These are phyloP conservation scores for Leptopilina clavipes DNA, from an alignment of 1,140 invertebrate genomes.

Conservation along the genomic window DNA sequence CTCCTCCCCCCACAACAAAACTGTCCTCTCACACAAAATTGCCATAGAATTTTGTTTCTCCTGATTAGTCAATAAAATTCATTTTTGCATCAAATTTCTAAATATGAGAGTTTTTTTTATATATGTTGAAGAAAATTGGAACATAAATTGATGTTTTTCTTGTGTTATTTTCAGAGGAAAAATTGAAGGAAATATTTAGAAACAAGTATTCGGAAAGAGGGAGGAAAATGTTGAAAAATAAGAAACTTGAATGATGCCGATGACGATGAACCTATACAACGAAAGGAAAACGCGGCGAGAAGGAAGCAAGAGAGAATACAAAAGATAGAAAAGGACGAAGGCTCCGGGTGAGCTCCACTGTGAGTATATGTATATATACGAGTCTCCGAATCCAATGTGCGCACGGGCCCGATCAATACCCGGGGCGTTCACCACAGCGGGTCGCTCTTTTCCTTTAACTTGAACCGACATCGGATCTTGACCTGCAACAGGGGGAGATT, in stretches of 20 bases:
- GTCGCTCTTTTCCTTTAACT: conserved; percentile 57
- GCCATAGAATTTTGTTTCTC: background rate
- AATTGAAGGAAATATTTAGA: too few species aligned
- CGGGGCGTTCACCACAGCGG: conserved; percentile 65
- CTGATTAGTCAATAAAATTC: too few species aligned
- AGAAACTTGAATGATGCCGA: conserved; percentile 24
- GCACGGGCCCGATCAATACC: conserved; percentile 70
- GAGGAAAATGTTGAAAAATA: background rate
- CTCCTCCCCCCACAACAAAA: too few species aligned
- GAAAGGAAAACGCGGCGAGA: background rate
- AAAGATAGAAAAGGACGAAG: conserved; percentile 46
- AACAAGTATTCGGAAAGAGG: background rate
- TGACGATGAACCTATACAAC: conserved; percentile 40
- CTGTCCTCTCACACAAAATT: too few species aligned
- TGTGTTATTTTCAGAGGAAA: too few species aligned
- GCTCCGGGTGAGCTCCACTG: conserved; percentile 40
- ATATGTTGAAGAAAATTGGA: too few species aligned
- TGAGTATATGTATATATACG: conserved; percentile 41
- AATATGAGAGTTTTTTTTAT: too few species aligned
- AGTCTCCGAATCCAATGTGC: conserved; percentile 66
- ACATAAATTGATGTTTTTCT: too few species aligned
- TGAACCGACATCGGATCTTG: conserved; percentile 49
- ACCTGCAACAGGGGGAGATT: conserved; percentile 39
- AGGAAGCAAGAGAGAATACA: conserved; percentile 38
- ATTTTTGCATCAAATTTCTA: too few species aligned